These are phyloP conservation scores for Zaprionus nigranus DNA, from an alignment of 1,140 invertebrate genomes.

Conservation along the genomic window DNA sequence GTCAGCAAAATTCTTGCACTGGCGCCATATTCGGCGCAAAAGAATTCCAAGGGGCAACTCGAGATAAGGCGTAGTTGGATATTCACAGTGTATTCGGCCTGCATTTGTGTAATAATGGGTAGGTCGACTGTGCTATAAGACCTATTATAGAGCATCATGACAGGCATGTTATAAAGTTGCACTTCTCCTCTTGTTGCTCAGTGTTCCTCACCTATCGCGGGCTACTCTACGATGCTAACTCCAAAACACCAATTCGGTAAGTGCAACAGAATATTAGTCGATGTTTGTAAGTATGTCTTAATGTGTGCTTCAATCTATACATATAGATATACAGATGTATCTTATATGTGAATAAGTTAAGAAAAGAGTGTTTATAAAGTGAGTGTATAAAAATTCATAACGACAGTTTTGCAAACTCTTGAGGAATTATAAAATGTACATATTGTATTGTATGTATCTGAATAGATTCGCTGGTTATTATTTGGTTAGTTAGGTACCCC, in stretches of 20 bases:
- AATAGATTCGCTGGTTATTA: neutral
- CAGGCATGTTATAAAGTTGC: neutral
- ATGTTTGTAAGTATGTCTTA: neutral
- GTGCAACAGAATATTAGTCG: constrained; percentile 15
- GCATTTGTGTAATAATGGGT: constrained; percentile 70
- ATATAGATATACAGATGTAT: neutral
- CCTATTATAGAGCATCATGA: neutral
- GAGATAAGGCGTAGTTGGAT: constrained; percentile 85
- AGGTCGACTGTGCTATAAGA: constrained; percentile 17
- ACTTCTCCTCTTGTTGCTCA: constrained; percentile 15
- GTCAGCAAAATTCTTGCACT: constrained; percentile 85
- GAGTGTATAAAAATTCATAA: too few relatives aligned
- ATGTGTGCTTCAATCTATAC: neutral
- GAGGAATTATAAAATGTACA: neutral
- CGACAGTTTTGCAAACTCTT: neutral
- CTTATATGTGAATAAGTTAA: too few relatives aligned
- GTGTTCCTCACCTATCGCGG: constrained; percentile 78
- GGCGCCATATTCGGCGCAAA: constrained; percentile 83
- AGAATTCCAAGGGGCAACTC: constrained; percentile 57
- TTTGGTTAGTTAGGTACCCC: too few relatives aligned
- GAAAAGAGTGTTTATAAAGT: too few relatives aligned
- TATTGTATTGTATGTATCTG: neutral
- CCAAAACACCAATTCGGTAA: constrained; percentile 77
- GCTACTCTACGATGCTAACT: constrained; percentile 78
- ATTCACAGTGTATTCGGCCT: constrained; percentile 85